Conservation (phyloP, 35 echinoderm and acorn worm species). For the Hemicentrotus pulcherrimus region DNA sequence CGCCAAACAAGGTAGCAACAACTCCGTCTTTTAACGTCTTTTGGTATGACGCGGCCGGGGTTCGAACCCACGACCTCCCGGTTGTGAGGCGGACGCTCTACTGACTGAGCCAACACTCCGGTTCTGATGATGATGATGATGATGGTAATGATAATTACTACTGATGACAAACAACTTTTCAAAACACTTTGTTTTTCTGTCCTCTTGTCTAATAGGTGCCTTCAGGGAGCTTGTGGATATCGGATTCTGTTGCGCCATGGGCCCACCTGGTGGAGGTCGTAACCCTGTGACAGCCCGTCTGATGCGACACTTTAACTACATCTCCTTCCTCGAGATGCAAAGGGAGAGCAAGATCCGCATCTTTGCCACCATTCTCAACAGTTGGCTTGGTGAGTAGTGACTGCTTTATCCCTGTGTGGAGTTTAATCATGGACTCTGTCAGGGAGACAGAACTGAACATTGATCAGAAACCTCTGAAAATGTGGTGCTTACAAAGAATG, state of each 20-base stretch:
- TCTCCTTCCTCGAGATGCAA: slow-evolving; percentile 99
- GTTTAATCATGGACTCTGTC: no score
- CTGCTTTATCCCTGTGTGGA: no score
- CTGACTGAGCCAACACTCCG: no score
- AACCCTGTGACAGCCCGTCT: slow-evolving; percentile 91
- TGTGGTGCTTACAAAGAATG: no score
- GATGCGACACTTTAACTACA: slow-evolving; percentile 89
- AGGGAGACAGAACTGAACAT: no score
- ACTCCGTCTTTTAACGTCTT: no score
- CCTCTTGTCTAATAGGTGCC: slow-evolving; percentile 61
- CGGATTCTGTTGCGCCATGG: slow-evolving; percentile 95
- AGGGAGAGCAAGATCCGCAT: slow-evolving; percentile 88
- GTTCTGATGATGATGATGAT: not conserved
- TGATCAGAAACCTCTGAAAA: no score
- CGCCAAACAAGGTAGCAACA: no score
- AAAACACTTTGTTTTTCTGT: not conserved
- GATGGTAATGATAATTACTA: not conserved
- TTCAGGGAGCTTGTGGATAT: slow-evolving; percentile 98
- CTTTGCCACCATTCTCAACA: slow-evolving; percentile 88
- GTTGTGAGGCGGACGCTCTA: no score
- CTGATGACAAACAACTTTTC: not conserved
- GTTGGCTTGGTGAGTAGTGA: slow-evolving; percentile 89
- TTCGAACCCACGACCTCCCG: no score
- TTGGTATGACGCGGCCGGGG: no score
- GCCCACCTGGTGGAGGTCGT: slow-evolving; percentile 96